Conservation (phyloP, 1,140 invertebrate genomes). For the Drosophila azteca region DNA sequence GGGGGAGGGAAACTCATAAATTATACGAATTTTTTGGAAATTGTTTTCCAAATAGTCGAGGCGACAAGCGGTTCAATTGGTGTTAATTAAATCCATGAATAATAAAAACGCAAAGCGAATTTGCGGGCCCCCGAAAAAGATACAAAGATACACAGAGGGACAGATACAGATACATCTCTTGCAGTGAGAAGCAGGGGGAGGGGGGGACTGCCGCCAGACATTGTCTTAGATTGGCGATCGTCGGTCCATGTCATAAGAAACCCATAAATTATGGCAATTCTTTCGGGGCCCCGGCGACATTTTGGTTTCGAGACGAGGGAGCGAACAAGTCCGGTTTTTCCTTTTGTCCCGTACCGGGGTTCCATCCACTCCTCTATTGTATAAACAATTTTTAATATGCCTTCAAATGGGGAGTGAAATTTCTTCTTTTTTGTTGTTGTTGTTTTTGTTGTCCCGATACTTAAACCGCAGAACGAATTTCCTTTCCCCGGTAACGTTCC, state of each 20-base stretch:
- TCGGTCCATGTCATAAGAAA: slow-evolving; percentile 68
- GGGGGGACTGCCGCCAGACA: slow-evolving; percentile 16
- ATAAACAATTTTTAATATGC: slow-evolving; percentile 64
- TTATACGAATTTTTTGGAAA: slow-evolving; percentile 60
- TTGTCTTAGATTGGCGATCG: slow-evolving; percentile 61
- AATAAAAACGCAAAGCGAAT: slow-evolving; percentile 72
- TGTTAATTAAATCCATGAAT: slow-evolving; percentile 84
- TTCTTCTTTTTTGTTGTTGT: slow-evolving; percentile 36
- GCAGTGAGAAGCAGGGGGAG: neutral
- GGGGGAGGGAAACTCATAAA: slow-evolving; percentile 54
- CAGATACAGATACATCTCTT: neutral
- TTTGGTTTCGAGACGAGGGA: slow-evolving; percentile 58
- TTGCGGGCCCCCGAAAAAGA: slow-evolving; percentile 45
- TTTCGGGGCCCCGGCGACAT: slow-evolving; percentile 59
- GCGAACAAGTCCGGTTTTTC: slow-evolving; percentile 42
- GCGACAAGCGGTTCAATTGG: slow-evolving; percentile 83
- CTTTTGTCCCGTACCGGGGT: slow-evolving; percentile 11
- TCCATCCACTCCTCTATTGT: slow-evolving; percentile 37
- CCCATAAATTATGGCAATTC: slow-evolving; percentile 81
- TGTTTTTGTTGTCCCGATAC: slow-evolving; percentile 20
- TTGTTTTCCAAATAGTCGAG: slow-evolving; percentile 69
- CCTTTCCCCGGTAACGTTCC: neutral
- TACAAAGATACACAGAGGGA: slow-evolving; percentile 8
- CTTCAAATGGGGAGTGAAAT: slow-evolving; percentile 67
- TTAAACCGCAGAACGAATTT: slow-evolving; percentile 82